A percentile compares a stretch with the other conserved stretches of the same genome.
Evolutionary conservation across 1,140 invertebrate genomes (phyloP).

Genomic region (Stegodyphus dumicola): DNA sequence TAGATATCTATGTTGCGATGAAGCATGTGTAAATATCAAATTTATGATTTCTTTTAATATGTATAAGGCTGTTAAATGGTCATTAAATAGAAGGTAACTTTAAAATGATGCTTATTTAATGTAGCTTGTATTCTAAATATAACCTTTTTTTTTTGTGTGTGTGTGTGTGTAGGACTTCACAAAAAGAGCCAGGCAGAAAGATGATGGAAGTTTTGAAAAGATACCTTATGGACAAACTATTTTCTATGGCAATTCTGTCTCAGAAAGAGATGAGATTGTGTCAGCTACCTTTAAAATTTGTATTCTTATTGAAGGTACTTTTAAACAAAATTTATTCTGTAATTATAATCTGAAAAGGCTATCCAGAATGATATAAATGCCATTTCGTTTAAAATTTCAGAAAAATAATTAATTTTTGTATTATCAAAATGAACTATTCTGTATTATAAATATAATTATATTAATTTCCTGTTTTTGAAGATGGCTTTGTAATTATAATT

Average conservation of each 20-base stretch:
- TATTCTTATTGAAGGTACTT: conserved; percentile 67
- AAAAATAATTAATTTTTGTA: background rate
- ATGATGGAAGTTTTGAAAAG: conserved; percentile 65
- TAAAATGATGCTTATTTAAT: too few relatives aligned
- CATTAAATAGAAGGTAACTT: too few relatives aligned
- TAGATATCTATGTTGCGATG: too few relatives aligned
- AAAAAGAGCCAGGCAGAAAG: conserved; percentile 63
- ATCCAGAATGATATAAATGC: background rate
- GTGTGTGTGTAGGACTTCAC: conserved; percentile 25
- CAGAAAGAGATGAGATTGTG: conserved; percentile 66
- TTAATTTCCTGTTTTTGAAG: too few relatives aligned
- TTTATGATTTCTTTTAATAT: too few relatives aligned
- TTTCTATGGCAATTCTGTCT: conserved; percentile 66
- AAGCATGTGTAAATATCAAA: too few relatives aligned
- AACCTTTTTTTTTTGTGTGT: background rate
- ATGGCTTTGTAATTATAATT: too few relatives aligned
- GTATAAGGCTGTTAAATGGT: too few relatives aligned
- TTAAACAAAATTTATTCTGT: background rate
- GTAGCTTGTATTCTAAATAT: too few relatives aligned
- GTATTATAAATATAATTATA: too few relatives aligned
- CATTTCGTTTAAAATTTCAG: background rate
- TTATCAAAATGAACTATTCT: background rate
- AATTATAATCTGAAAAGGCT: background rate
- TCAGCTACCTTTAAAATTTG: conserved; percentile 66
- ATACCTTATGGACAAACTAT: conserved; percentile 65